These are phyloP conservation scores for Heliopora coerulea DNA, from an alignment of 92 coral and sea anemone species.

Conservation along the genomic window DNA sequence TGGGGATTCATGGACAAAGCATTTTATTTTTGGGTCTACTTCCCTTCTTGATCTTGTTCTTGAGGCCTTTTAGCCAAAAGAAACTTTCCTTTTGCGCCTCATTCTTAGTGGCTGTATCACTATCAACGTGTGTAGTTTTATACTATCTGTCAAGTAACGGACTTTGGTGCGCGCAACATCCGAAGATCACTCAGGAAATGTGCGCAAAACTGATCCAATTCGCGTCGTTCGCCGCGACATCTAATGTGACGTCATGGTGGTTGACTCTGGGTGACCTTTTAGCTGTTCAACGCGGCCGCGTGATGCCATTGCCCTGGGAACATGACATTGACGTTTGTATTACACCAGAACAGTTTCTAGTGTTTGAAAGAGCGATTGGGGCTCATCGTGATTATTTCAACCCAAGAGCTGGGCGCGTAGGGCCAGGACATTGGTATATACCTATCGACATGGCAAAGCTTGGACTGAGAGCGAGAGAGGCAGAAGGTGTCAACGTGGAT, in stretches of 20 bases:
- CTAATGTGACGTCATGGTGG: slow-evolving; percentile 55
- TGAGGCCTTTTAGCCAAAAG: not conserved
- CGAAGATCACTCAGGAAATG: slow-evolving; percentile 45
- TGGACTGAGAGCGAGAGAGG: slow-evolving; percentile 50
- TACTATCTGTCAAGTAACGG: slow-evolving; percentile 59
- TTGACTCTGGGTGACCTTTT: slow-evolving; percentile 67
- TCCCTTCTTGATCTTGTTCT: slow-evolving; percentile 28
- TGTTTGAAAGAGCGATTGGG: slow-evolving; percentile 40
- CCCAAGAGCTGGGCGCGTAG: slow-evolving; percentile 27
- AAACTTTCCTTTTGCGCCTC: slow-evolving; percentile 15
- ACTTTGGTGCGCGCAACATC: slow-evolving; percentile 64
- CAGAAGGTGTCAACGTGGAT: slow-evolving; percentile 54
- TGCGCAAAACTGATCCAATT: slow-evolving; percentile 53
- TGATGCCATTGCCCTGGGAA: slow-evolving; percentile 64
- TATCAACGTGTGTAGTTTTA: slow-evolving; percentile 41
- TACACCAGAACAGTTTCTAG: slow-evolving; percentile 43
- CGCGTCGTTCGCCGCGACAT: slow-evolving; percentile 49
- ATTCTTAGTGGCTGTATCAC: slow-evolving; percentile 13
- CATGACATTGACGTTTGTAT: slow-evolving; percentile 61
- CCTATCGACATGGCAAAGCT: slow-evolving; percentile 53
- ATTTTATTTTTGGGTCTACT: slow-evolving; percentile 33
- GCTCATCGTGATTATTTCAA: slow-evolving; percentile 19
- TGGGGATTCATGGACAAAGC: slow-evolving; percentile 49
- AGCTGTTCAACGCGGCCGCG: slow-evolving; percentile 56
- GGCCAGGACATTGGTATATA: slow-evolving; percentile 46